Percentiles rank a stretch among this genome's conserved stretches.
Conservation (phyloP, 2,113 vertebrate genomes). For the Hyaena hyaena region DNA sequence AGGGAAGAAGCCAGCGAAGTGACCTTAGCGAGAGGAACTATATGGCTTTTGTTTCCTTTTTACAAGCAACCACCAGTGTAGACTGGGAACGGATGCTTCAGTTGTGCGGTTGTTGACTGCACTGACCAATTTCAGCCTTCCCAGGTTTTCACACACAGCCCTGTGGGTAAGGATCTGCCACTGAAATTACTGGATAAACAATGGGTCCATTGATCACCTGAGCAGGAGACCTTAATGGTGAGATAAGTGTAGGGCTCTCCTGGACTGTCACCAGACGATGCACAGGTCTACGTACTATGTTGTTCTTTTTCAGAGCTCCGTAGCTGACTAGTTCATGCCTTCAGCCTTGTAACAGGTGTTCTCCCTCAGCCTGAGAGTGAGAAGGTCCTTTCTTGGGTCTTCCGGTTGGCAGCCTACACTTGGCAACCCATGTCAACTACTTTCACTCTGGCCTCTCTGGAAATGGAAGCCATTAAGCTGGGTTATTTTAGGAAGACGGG, state of each 20-base stretch:
- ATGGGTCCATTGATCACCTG: background rate
- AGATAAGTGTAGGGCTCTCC: accelerated
- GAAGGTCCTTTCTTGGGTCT: background rate
- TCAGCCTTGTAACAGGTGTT: background rate
- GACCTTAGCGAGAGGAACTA: background rate
- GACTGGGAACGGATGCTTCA: background rate
- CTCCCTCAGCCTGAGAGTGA: background rate
- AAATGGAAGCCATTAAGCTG: background rate
- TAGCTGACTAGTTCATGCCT: background rate
- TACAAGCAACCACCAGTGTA: background rate
- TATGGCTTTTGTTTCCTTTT: background rate
- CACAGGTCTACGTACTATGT: no score
- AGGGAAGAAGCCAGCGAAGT: conserved; percentile 37
- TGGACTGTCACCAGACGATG: background rate
- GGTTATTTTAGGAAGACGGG: background rate
- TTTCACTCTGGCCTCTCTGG: background rate
- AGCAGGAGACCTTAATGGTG: accelerated
- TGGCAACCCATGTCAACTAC: background rate
- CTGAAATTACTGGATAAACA: background rate
- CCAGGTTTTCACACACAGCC: background rate
- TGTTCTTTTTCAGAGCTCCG: background rate
- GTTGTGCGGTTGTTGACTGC: background rate
- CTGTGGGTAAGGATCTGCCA: background rate
- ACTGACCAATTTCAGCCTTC: background rate
- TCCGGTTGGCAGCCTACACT: accelerated